These are phyloP conservation scores for Antheraea mylitta DNA, from an alignment of 1,140 invertebrate genomes.

Conservation along the genomic window DNA sequence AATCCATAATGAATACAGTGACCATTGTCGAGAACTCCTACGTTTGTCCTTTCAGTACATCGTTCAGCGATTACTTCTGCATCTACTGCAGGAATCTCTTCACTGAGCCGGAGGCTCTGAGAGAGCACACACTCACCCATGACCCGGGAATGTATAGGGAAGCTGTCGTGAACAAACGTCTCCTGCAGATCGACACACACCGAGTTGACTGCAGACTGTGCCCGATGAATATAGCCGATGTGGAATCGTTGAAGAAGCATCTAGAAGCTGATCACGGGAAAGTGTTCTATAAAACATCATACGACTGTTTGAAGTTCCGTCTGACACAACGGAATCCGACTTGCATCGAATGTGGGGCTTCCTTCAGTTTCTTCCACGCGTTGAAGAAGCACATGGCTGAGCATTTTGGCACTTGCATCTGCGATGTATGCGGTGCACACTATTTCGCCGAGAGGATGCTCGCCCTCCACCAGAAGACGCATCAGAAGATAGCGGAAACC, in stretches of 20 bases:
- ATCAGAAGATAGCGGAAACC: constrained; percentile 40
- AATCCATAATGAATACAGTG: constrained; percentile 35
- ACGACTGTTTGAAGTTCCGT: constrained; percentile 55
- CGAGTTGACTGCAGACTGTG: constrained; percentile 61
- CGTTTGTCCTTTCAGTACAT: constrained; percentile 59
- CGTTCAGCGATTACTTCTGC: constrained; percentile 62
- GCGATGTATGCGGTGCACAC: constrained; percentile 63
- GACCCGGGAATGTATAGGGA: constrained; percentile 48
- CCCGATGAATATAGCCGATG: constrained; percentile 34
- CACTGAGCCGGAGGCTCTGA: constrained; percentile 51
- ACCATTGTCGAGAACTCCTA: constrained; percentile 56
- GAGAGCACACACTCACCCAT: constrained; percentile 54
- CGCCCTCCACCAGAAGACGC: constrained; percentile 52
- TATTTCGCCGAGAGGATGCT: constrained; percentile 67
- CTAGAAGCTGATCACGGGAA: constrained; percentile 38
- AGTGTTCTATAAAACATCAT: constrained; percentile 22
- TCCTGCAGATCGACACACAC: constrained; percentile 48
- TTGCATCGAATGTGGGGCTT: constrained; percentile 44
- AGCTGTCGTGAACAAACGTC: constrained; percentile 39
- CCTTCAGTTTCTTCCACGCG: constrained; percentile 58
- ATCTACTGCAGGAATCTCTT: constrained; percentile 56
- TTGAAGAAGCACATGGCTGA: constrained; percentile 68
- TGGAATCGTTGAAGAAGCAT: constrained; percentile 51
- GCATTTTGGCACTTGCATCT: constrained; percentile 63
- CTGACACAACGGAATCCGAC: constrained; percentile 38